Percentiles rank a stretch among this genome's conserved stretches.
Conservation (phyloP, 2,113 vertebrate species). For the Dendrocopos noguchii region DNA sequence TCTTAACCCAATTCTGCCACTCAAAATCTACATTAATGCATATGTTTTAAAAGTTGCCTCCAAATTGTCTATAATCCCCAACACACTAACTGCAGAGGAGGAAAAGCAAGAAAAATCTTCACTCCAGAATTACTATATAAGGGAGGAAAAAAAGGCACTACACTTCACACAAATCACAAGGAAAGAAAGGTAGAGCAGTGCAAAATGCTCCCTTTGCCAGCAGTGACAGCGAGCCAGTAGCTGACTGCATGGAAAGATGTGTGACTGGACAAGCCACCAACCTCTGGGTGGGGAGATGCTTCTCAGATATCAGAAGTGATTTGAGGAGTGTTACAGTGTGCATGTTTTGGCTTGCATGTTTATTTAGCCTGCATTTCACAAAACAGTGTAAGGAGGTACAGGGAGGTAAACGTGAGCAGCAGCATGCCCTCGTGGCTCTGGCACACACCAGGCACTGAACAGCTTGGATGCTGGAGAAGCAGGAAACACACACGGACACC, state of each 20-base stretch:
- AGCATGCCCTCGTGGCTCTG: neutral
- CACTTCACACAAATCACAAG: neutral
- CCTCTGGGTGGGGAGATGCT: neutral
- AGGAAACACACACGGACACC: neutral
- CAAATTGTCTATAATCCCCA: neutral
- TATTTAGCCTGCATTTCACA: constrained; percentile 5
- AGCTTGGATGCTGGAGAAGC: neutral
- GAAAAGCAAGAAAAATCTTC: neutral
- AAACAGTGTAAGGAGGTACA: neutral
- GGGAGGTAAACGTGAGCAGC: neutral
- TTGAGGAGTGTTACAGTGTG: neutral
- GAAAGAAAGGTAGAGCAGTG: neutral
- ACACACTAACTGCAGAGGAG: neutral
- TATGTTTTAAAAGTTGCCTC: neutral
- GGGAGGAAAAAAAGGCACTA: neutral
- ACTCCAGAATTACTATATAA: neutral
- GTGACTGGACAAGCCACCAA: neutral
- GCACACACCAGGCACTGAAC: neutral
- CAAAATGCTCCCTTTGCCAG: neutral
- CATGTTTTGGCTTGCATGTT: neutral
- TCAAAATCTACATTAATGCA: neutral
- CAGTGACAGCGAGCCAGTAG: neutral
- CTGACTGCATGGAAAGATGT: neutral
- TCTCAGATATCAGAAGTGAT: neutral
- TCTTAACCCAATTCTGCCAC: neutral